These are phyloP conservation scores for Pelosia muscerda DNA, from an alignment of 2,888 invertebrate genomes.

Conservation along the genomic window DNA sequence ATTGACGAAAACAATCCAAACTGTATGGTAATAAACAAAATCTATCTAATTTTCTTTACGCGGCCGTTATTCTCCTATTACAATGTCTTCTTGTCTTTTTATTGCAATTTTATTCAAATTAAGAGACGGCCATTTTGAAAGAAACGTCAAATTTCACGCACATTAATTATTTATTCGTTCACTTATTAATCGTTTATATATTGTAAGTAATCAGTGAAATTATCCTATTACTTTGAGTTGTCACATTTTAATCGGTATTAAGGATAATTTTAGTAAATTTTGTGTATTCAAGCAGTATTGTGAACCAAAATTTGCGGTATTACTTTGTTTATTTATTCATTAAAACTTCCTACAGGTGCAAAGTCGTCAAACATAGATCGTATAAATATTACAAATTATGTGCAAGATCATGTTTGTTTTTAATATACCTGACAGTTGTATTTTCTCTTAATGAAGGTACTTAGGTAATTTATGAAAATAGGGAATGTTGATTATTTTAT, in stretches of 20 bases:
- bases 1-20: conserved; percentile 68
- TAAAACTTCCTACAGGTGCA: background rate
- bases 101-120: conserved; percentile 56
- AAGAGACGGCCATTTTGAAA: conserved; percentile 59
- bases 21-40: conserved; percentile 44
- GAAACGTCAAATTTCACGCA: conserved; percentile 54
- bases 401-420: background rate
- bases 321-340: conserved; percentile 1
- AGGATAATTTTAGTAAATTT: conserved; percentile 13
- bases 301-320: conserved; percentile 1
- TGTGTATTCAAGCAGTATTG: conserved; percentile 14
- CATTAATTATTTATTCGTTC: conserved; percentile 26
- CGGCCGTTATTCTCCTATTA: conserved; percentile 56
- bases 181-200: conserved; percentile 32
- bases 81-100: conserved; percentile 60
- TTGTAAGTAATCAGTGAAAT: conserved; percentile 30
- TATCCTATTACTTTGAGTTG: conserved; percentile 24
- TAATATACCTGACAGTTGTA: background rate
- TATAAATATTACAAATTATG: background rate
- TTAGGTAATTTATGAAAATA: background rate
- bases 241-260: conserved; percentile 22
- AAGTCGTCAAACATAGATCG: no score
- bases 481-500: background rate
- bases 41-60: conserved; percentile 52
- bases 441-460: background rate